Conservation (phyloP, 2,113 vertebrate species). For the Nycticebus coucang region DNA sequence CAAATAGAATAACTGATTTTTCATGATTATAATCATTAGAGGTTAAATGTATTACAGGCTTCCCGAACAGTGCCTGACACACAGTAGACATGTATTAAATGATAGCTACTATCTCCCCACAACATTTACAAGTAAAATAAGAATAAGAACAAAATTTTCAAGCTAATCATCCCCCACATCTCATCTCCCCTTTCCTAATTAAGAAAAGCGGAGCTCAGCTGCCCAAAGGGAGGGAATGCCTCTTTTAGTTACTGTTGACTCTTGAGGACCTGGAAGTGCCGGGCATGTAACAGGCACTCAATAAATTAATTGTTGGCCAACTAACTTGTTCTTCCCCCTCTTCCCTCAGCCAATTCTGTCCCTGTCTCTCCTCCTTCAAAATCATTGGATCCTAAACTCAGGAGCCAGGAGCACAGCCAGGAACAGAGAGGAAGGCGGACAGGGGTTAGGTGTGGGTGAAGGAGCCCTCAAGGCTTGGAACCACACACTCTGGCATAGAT, state of each 20-base stretch:
- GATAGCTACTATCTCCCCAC: background rate
- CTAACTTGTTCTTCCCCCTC: background rate
- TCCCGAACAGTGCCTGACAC: background rate
- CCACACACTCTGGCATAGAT: background rate
- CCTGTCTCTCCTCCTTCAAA: background rate
- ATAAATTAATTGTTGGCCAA: background rate
- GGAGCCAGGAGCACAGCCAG: background rate
- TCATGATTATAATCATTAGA: background rate
- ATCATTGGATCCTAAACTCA: background rate
- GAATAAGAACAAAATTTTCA: background rate
- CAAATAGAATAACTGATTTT: background rate
- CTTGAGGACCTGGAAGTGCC: background rate
- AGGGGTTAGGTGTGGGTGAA: background rate
- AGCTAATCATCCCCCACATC: background rate
- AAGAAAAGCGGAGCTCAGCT: background rate
- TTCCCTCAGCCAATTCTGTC: background rate
- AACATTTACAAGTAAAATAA: constrained; percentile 29
- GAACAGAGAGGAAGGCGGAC: background rate
- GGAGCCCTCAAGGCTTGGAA: background rate
- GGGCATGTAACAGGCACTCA: background rate
- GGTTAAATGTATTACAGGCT: background rate
- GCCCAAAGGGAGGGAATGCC: background rate
- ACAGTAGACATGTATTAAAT: background rate
- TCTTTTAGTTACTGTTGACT: background rate
- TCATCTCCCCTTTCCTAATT: background rate